Conservation (phyloP, 2,888 invertebrate species). For the Polia nebulosa region DNA sequence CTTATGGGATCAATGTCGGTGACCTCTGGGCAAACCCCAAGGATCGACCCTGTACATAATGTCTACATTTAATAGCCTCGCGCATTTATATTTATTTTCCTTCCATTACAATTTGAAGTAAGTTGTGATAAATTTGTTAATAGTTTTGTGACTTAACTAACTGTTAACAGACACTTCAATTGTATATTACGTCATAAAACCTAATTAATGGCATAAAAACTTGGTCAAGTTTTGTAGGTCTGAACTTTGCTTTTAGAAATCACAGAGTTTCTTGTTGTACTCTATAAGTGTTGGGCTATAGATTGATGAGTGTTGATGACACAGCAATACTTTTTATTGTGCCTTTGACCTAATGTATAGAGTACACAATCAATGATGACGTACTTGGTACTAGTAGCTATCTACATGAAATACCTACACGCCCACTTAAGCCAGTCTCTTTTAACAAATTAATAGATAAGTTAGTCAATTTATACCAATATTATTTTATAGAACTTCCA, state of each 20-base stretch:
- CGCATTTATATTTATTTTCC: slow-evolving; percentile 29
- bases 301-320: slow-evolving; percentile 19
- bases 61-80: slow-evolving; percentile 4
- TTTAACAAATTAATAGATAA: not conserved
- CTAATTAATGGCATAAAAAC: slow-evolving; percentile 20
- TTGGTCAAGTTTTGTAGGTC: slow-evolving; percentile 3
- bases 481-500: slow-evolving; percentile 8
- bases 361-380: not conserved
- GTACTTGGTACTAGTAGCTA: not conserved
- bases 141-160: slow-evolving; percentile 29
- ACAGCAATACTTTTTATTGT: slow-evolving; percentile 11
- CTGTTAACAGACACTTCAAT: slow-evolving; percentile 22
- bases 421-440: not conserved
- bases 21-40: slow-evolving; percentile 51
- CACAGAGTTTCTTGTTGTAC: not conserved
- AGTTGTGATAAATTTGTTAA: slow-evolving; percentile 21
- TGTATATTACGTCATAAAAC: slow-evolving; percentile 14
- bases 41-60: slow-evolving; percentile 10
- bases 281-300: not conserved
- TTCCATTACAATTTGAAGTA: slow-evolving; percentile 20
- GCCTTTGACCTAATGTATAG: slow-evolving; percentile 32
- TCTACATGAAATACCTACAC: not conserved
- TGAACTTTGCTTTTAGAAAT: slow-evolving; percentile 11
- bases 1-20: slow-evolving; percentile 31
- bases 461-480: not conserved